Base-by-base conservation (phyloP, 2,113 vertebrate genomes). In the Elgaria multicarinata region DNA sequence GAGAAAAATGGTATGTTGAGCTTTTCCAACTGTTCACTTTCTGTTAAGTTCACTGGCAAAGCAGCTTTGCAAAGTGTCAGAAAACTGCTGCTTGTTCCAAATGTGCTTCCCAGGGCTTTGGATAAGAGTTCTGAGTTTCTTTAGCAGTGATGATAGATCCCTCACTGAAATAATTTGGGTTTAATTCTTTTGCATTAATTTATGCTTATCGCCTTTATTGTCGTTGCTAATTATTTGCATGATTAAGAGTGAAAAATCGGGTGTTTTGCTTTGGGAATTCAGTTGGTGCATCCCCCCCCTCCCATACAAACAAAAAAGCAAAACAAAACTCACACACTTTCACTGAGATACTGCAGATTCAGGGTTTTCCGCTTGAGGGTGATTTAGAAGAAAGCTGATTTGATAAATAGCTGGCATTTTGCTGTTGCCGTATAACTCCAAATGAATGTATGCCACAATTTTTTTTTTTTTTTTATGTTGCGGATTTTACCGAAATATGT, bases 21-120 rank as follows among this genome's bases (percentile, higher is more conserved):
- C 76, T 90, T 6, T 90, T 92, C 71, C 89, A 90, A 33, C 13
- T 66, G 75, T 76, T 87, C 24, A 39, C 46, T 14, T 92, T 90
- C 84, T 13, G 1, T n/a, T 16, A 6, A 91, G 2, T 8, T 90
- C 36, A 82, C 16, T 75, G 26, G 44, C n/a, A 86, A 79, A 85
- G 26, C 53, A 81, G 20, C 64, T 16, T 74, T 89, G 16, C 74
- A 44, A 72, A 81, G 4, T 88, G 42, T 58, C 16, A 83, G 53
- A 42, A 85, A 50, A 87, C 50, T 0, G 1, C 72, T 87, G 39
- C 53, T 81, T 88, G 36, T 71, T 83, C 53, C 83, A 72, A 22
- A 79, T 91, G 28, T 50, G 36, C 46, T 9, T 24, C 42, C 20
- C 80, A 64, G 28, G 20, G 39, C 14, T 67, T 83, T 67, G 26